Evolutionary conservation across 2,888 invertebrate species (phyloP), one percentile per base, ranked within the genome.

Genomic region (Volucella inanis): DNA sequence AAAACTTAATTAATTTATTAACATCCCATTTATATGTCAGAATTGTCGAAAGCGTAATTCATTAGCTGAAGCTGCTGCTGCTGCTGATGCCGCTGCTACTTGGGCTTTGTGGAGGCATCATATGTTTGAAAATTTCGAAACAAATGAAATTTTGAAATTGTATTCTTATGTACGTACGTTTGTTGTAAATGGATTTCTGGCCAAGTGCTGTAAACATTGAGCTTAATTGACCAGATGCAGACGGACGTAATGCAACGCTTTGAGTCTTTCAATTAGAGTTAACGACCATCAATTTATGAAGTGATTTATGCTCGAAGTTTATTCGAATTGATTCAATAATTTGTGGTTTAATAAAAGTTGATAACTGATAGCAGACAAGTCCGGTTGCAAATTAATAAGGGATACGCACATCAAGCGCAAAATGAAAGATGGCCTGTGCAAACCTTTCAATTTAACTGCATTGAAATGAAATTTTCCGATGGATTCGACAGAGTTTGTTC

Each of bases 1-100:
- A 80, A 84, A 84, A 75, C 84, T 75, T 84, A 84, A 84, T 84
- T 84, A 80, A 84, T 84, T 84, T 84, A 84, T 84, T 84, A 75
- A 84, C 84, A 84, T 84, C 74, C 31, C 84, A 84, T 84, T 84
- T 84, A 75, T 80, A 75, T 84, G 80, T 84, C 80, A 80, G 84
- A 67, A 84, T 84, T 57, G 79, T 61, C 65, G 49, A 75, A 65
- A 71, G 59, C 50, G 54, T 67, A 59, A 80, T 84, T 70, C 80
- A 71, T 84, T 84, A 75, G 74, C 70, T 74, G 31, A 31, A 31
- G 31, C 31, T 31, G 31, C 31, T 31, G 31, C 31, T 31, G 3
- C 22, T 4, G 1, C 22, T 22, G 31, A 6, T 31, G 31, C 31
- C 6, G 31, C 31, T 31, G 31, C 31, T 74, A 62, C 74, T 80